phyloP scores from a whole-genome alignment of 92 coral and sea anemone genomes.

The Muricea muricata region DNA sequence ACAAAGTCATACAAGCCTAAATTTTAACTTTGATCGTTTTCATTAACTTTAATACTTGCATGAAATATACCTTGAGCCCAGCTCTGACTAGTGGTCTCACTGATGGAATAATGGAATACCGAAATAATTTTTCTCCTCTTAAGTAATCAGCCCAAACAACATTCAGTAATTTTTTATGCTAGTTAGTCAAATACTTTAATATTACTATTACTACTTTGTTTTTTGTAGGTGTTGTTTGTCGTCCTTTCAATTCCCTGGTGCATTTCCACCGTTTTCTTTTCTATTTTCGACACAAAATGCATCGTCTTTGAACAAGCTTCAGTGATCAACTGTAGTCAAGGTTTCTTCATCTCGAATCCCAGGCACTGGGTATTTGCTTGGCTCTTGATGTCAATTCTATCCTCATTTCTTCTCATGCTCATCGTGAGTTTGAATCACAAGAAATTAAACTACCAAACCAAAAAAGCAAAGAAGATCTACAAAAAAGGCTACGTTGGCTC shows the following conservation, averaged over 20 bases:
- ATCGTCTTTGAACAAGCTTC: no score
- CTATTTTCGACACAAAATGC: slow-evolving; percentile 16
- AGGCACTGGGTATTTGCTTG: background rate
- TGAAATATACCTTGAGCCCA: no score
- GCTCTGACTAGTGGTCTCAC: no score
- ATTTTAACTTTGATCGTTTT: no score
- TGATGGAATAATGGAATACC: no score
- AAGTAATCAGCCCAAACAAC: no score
- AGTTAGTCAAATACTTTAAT: no score
- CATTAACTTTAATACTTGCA: no score
- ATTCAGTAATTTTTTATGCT: no score
- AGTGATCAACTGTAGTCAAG: background rate
- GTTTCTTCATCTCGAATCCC: background rate
- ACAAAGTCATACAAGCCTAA: no score
- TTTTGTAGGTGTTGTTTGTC: background rate
- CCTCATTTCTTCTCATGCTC: background rate
- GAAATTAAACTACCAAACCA: background rate
- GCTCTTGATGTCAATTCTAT: background rate
- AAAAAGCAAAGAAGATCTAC: background rate
- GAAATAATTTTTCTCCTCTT: no score
- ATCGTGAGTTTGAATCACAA: background rate
- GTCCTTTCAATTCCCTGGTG: background rate
- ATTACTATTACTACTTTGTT: no score
- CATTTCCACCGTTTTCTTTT: background rate
- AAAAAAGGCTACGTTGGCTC: background rate